phyloP scores from a whole-genome alignment of 2,113 vertebrate genomes.

The Falco punctatus region DNA sequence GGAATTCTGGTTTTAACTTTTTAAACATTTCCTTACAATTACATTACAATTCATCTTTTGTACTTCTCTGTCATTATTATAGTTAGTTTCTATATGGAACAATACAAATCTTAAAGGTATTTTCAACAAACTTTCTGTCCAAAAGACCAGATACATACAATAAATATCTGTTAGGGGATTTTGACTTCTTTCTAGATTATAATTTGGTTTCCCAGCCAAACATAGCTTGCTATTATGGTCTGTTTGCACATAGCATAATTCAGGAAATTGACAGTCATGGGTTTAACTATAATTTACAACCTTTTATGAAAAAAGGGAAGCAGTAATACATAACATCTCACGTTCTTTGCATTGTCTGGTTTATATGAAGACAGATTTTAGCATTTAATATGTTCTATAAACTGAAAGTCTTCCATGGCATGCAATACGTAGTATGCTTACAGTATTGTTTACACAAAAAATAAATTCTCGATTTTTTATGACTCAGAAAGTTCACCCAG shows the following conservation, averaged over 20 bases:
- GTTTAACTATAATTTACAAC: background rate
- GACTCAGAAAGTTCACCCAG: background rate
- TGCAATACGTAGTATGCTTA: background rate
- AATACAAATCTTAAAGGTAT: background rate
- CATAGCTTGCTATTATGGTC: background rate
- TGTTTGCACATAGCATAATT: background rate
- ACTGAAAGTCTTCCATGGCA: background rate
- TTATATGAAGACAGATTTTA: background rate
- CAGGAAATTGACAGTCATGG: background rate
- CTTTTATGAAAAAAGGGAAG: background rate
- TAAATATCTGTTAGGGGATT: background rate
- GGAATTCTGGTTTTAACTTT: background rate
- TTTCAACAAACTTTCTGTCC: background rate
- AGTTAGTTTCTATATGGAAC: background rate
- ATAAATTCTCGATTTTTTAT: background rate
- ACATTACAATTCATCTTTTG: background rate
- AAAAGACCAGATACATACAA: background rate
- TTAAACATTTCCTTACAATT: background rate
- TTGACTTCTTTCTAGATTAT: background rate
- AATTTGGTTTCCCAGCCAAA: background rate
- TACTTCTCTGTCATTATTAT: background rate
- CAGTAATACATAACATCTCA: background rate
- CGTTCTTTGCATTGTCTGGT: background rate
- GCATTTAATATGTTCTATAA: background rate
- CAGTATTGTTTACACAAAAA: background rate